Percentiles rank a stretch among this genome's conserved stretches.
These are phyloP conservation scores for Darwinula stevensoni DNA, from an alignment of 2,888 invertebrate genomes.

Conservation along the genomic window DNA sequence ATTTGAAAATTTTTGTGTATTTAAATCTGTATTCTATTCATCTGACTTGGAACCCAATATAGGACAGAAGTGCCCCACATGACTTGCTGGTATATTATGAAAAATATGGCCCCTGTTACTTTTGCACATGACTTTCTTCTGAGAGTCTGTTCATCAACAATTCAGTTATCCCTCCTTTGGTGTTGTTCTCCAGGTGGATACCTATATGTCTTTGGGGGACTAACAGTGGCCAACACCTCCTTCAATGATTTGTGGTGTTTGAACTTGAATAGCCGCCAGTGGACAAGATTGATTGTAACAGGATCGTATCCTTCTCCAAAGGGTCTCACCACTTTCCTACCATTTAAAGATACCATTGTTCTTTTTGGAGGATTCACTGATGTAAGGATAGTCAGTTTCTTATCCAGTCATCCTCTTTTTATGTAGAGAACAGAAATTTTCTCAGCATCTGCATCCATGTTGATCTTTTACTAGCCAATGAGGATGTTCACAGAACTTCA, in stretches of 20 bases:
- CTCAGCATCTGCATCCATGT: conserved; percentile 10
- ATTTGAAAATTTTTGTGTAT: too few relatives aligned
- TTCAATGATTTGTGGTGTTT: conserved; percentile 90
- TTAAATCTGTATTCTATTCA: too few relatives aligned
- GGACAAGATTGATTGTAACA: conserved; percentile 52
- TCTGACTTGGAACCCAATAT: too few relatives aligned
- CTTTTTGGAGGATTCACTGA: conserved; percentile 90
- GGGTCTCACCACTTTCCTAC: conserved; percentile 74
- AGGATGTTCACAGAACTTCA: too few relatives aligned
- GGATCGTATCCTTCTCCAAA: conserved; percentile 83
- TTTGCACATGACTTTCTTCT: too few relatives aligned
- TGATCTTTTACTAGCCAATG: conserved; percentile 20
- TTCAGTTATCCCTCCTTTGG: too few relatives aligned
- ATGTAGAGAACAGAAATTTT: conserved; percentile 4
- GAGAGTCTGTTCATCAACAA: too few relatives aligned
- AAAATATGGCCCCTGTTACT: too few relatives aligned
- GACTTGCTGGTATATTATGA: too few relatives aligned
- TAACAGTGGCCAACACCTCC: conserved; percentile 70
- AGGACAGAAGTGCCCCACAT: too few relatives aligned
- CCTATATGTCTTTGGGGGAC: conserved; percentile 89
- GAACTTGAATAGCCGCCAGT: conserved; percentile 51
- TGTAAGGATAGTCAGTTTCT: conserved; percentile 29
- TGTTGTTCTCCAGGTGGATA: conserved; percentile 25
- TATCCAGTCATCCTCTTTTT: conserved; percentile 3
- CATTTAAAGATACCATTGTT: conserved; percentile 46